Conservation (phyloP, 2,888 invertebrate genomes). For the Hemicrepidius hirtus region DNA sequence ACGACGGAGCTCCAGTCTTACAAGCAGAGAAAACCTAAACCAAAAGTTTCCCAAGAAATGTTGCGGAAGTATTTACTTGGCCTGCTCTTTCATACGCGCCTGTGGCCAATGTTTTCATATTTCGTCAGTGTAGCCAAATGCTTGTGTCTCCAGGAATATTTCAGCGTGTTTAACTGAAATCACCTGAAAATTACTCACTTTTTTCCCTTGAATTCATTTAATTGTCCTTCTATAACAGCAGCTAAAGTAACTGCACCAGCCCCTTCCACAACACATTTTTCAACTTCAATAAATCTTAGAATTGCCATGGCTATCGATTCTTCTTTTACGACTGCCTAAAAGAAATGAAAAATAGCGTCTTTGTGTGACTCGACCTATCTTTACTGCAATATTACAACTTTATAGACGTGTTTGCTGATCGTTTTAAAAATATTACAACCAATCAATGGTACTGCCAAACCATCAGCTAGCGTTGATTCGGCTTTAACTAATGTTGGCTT, state of each 20-base stretch:
- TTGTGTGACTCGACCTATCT: no score
- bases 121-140: no score
- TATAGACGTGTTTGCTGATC: constrained; percentile 83
- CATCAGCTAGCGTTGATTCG: constrained; percentile 89
- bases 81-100: no score
- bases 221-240: constrained; percentile 86
- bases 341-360: no score
- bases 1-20: no score
- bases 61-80: no score
- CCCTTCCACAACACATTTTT: constrained; percentile 95
- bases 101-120: no score
- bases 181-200: constrained; percentile 78
- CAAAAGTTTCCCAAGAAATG: no score
- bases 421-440: constrained; percentile 91
- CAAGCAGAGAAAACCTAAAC: no score
- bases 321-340: constrained; percentile 83
- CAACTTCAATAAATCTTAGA: constrained; percentile 84
- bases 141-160: no score
- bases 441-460: constrained; percentile 90
- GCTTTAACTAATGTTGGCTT: constrained; percentile 81
- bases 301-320: constrained; percentile 91
- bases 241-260: constrained; percentile 89
- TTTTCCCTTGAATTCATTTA: constrained; percentile 88
- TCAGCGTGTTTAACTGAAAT: no score
- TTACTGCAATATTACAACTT: constrained; percentile 73